Base-by-base conservation (phyloP, 2,113 vertebrate species). In the Tragelaphus scriptus region DNA sequence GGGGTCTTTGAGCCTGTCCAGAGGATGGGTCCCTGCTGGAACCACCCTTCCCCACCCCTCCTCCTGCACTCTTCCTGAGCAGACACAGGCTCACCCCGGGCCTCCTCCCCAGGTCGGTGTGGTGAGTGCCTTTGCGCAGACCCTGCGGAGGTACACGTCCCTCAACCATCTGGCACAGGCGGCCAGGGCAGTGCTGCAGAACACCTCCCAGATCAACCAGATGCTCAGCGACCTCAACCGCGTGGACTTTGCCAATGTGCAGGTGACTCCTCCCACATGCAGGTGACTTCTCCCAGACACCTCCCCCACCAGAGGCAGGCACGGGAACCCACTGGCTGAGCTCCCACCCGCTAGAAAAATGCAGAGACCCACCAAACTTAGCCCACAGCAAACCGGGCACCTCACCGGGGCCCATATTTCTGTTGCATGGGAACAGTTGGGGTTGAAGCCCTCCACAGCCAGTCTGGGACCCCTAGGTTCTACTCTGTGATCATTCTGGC, bases 181-280 rank as follows among this genome's bases (percentile, higher is more conserved):
- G 0, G 99, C 99, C 0, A 99, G 99, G 0, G 99, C 99, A 0
- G 99, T 99, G 95, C 99, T 99, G 17, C 99, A 99, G 98, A 99
- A 99, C 99, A 99, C 99, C 0, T 99, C 99, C 5, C 99, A 99
- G 99, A 99, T 99, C 97, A 99, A 99, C 99, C 99, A 99, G 99
- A 99, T 99, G 99, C 99, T 99, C 94, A 99, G 99, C 0, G 99
- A 99, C 98, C 99, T 99, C 98, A 99, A 99, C 98, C 99, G 99
- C 1, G 99, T 99, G 13, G 99, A 99, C 98, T 99, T 99, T 0
- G 99, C 99, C 87, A 99, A 99, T 0, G 99, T 99, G 92, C 99
- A 99, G 99, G 99, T 99, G 97, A 95, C 97, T 56, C 0, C 58
- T 0, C 0, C 59, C 59, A 13, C 59, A 28, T 6, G 59, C 26